Conservation (phyloP, 2,797 vertebrate species). For the Poecilia gillii region DNA sequence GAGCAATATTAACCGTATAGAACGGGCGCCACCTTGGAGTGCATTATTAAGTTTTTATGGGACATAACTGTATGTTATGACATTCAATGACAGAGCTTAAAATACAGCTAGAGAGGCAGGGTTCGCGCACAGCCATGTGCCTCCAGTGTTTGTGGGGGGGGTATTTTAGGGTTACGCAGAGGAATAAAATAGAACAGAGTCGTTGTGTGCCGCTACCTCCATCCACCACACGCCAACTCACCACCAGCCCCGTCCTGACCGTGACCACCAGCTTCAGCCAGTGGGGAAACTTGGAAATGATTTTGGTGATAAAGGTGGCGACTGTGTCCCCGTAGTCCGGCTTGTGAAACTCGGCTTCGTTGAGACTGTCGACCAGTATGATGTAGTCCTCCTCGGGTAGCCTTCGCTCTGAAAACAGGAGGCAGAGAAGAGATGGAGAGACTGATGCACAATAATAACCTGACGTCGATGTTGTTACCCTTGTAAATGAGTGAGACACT, state of each 20-base stretch:
- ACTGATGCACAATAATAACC: slow-evolving; percentile 1
- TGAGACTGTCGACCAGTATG: slow-evolving; percentile 95
- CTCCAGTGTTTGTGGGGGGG: neutral
- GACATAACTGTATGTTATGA: neutral
- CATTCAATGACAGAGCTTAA: neutral
- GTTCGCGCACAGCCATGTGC: neutral
- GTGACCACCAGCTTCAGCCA: slow-evolving; percentile 98
- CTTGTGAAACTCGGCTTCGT: slow-evolving; percentile 98
- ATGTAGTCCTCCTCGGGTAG: slow-evolving; percentile 95
- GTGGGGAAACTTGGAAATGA: slow-evolving; percentile 89
- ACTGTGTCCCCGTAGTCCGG: slow-evolving; percentile 98
- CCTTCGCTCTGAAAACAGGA: slow-evolving; percentile 84
- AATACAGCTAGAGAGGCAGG: neutral
- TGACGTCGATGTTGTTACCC: neutral
- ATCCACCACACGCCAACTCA: slow-evolving; percentile 82
- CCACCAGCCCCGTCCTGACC: slow-evolving; percentile 92
- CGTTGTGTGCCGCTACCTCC: neutral
- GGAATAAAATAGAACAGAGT: neutral
- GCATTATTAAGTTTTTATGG: neutral
- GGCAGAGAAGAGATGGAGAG: neutral
- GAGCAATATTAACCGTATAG: neutral
- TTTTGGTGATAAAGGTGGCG: slow-evolving; percentile 92
- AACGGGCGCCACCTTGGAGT: neutral
- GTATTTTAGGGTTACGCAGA: neutral
- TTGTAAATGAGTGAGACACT: slow-evolving; percentile 9